phyloP scores from a whole-genome alignment of 1,140 invertebrate species.

The Eriocheir sinensis region DNA sequence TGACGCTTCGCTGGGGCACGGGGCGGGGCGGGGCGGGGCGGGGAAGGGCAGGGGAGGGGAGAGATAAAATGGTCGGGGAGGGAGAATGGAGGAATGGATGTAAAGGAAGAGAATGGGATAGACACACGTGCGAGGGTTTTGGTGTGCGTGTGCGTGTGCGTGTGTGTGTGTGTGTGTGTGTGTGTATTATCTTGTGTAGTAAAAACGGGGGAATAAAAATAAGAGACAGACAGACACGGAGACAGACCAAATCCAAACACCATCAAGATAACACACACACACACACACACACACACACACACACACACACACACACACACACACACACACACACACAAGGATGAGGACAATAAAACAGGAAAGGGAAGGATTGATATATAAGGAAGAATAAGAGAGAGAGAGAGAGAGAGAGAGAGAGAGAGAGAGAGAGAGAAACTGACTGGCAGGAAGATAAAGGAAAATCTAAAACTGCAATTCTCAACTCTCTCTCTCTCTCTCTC shows the following conservation, averaged over 20 bases:
- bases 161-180: not conserved
- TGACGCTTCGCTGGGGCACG: not conserved
- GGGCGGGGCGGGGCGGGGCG: not conserved
- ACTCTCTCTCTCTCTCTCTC: not conserved
- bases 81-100: not conserved
- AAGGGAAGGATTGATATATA: too few relatives aligned
- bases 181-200: not conserved
- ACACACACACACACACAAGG: too few relatives aligned
- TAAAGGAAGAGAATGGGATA: not conserved
- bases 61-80: not conserved
- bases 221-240: too few relatives aligned
- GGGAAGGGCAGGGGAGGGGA: not conserved
- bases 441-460: not conserved
- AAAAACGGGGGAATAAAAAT: too few relatives aligned
- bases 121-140: not conserved
- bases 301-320: too few relatives aligned
- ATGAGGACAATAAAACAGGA: too few relatives aligned
- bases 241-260: too few relatives aligned
- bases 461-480: not conserved
- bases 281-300: too few relatives aligned
- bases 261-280: too few relatives aligned
- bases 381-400: too few relatives aligned
- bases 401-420: conserved; percentile 21
- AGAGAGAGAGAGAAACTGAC: not conserved
- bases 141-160: not conserved